Evolutionary conservation across 2,113 vertebrate species (phyloP).

Genomic region (Pteropus alecto): DNA sequence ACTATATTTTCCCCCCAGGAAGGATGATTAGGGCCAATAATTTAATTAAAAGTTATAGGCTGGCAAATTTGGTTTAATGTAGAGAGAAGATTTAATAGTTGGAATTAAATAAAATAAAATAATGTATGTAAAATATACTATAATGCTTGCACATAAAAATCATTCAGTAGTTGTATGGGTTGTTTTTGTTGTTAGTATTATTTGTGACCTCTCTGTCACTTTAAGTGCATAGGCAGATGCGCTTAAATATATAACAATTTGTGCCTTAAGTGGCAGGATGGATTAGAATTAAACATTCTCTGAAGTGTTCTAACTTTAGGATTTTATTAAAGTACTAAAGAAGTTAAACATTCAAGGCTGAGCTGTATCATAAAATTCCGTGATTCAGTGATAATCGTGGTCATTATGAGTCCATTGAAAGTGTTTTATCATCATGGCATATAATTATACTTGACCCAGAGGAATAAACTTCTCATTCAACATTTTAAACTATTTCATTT

Average conservation of each 20-base stretch:
- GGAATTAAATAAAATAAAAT: not conserved
- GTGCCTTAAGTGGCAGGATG: not conserved
- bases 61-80: not conserved
- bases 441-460: slow-evolving; percentile 48
- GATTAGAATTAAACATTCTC: not conserved
- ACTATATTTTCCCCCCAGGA: not conserved
- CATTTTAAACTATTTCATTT: slow-evolving; percentile 13
- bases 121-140: not conserved
- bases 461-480: not conserved
- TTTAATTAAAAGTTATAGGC: not conserved
- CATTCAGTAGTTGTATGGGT: not conserved
- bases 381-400: not conserved
- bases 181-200: not conserved
- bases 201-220: not conserved
- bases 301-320: not conserved
- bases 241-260: not conserved
- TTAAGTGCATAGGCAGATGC: not conserved
- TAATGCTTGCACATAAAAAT: not conserved
- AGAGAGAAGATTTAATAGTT: not conserved
- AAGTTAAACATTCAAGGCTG: not conserved
- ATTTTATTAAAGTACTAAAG: not conserved
- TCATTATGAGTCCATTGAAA: slow-evolving; percentile 25
- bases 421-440: slow-evolving; percentile 22
- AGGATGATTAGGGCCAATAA: not conserved
- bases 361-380: not conserved